Base-by-base conservation (phyloP, 2,888 invertebrate species). In the Drosophila limbata region DNA sequence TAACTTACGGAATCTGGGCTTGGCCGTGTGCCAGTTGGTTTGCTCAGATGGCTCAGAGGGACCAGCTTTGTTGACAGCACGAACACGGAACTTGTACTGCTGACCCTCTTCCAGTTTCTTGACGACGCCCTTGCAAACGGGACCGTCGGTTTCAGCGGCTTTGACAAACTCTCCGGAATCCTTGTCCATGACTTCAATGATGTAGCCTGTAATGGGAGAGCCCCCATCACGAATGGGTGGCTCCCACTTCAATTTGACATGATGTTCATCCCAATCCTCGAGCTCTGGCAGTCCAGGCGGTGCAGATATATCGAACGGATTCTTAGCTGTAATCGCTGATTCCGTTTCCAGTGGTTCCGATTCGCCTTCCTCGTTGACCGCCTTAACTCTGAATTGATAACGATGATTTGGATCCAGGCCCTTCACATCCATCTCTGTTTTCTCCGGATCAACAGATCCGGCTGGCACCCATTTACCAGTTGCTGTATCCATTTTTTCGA, bases 351-450 rank as follows among this genome's bases (percentile, higher is more conserved):
- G 93, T 6, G 99, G 98, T 87, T 99, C 99, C 0, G 98, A 98
- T 92, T 98, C 98, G 4, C 99, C 99, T 92, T 99, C 98, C 90
- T 98, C 98, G 92, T 99, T 99, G 10, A 98, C 95, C 8, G 99
- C 99, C 90, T 97, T 97, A 0, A 99, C 98, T 67, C 99, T 95
- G 95, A 99, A 99, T 92, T 98, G 97, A 93, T 99, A 99, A 69
- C 98, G 97, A 92, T 98, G 97, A 77, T 98, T 98, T 60, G 98
- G 97, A 92, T 98, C 98, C 13, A 99, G 94, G 44, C 98, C 98
- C 92, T 93, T 91, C 31, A 98, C 94, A 78, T 96, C 96, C 77
- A 96, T 96, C 86, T 97, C 96, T 0, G 96, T 95, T 88, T 96
- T 95, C 53, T 96, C 96, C 1, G 97, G 96, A 84, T 96, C 96